These are phyloP conservation scores for Sporophila hypoxantha DNA, from an alignment of 2,113 vertebrate genomes.

Conservation along the genomic window DNA sequence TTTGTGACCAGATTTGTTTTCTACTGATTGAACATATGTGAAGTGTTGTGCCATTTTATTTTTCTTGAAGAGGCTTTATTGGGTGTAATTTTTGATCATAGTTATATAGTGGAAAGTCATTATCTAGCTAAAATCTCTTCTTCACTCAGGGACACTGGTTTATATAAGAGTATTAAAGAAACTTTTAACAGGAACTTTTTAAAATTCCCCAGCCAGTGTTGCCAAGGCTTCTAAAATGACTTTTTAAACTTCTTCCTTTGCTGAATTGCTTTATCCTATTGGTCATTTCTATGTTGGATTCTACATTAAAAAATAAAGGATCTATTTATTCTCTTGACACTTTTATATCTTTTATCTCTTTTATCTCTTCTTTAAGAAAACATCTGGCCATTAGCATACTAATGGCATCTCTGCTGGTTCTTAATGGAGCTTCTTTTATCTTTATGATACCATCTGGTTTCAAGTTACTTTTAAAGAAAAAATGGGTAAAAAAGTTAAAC, in stretches of 20 bases:
- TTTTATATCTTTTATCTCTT: slow-evolving; percentile 56
- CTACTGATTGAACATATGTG: neutral
- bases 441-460: slow-evolving; percentile 55
- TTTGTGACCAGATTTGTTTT: neutral
- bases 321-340: slow-evolving; percentile 47
- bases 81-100: neutral
- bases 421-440: slow-evolving; percentile 38
- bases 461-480: neutral
- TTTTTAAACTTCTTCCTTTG: neutral
- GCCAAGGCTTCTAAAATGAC: neutral
- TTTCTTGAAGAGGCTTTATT: neutral
- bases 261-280: neutral
- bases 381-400: slow-evolving; percentile 65
- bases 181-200: neutral
- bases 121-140: neutral
- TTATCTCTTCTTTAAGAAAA: slow-evolving; percentile 58
- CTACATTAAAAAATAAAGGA: neutral
- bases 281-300: slow-evolving; percentile 19
- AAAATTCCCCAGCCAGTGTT: neutral
- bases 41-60: neutral
- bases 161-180: neutral
- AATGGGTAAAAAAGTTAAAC: neutral
- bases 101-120: neutral
- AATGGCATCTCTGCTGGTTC: slow-evolving; percentile 31
- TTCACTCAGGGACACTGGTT: neutral